These are phyloP conservation scores for Tragopan temminckii DNA, from an alignment of 2,797 vertebrate species.

Conservation along the genomic window DNA sequence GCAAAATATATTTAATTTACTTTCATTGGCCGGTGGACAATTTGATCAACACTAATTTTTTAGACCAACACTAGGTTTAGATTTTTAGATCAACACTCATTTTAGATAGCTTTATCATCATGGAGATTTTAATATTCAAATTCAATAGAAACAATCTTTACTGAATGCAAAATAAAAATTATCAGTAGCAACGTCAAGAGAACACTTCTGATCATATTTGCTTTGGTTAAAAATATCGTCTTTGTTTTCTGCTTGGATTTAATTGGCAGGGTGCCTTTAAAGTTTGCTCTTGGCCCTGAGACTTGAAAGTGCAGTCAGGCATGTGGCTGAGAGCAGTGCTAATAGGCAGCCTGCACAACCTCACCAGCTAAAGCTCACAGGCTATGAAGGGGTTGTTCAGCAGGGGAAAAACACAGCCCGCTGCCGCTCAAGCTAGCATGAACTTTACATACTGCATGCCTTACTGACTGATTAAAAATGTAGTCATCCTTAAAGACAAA, in stretches of 20 bases:
- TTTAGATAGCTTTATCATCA: not conserved
- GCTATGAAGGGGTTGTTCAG: constrained; percentile 52
- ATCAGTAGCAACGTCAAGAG: not conserved
- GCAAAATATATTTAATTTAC: not conserved
- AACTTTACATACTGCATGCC: constrained; percentile 70
- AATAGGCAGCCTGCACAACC: constrained; percentile 57
- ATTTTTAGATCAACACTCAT: not conserved
- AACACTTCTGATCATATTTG: not conserved
- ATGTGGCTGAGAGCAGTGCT: constrained; percentile 58
- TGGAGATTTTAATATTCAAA: constrained; percentile 3
- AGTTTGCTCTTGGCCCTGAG: constrained; percentile 66
- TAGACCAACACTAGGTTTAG: too few relatives aligned
- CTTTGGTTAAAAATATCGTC: constrained; percentile 31
- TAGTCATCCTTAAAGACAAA: constrained; percentile 79
- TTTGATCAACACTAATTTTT: not conserved
- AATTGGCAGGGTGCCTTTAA: constrained; percentile 69
- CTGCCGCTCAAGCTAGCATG: constrained; percentile 65
- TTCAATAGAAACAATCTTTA: not conserved
- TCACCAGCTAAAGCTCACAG: constrained; percentile 62
- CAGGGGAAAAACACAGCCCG: constrained; percentile 22
- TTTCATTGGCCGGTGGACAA: not conserved
- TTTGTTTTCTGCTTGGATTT: constrained; percentile 51
- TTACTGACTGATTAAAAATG: constrained; percentile 80
- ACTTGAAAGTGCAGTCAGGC: constrained; percentile 70
- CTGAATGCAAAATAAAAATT: constrained; percentile 16